These are phyloP conservation scores for Synergus umbraculus DNA, from an alignment of 2,888 invertebrate species.

Conservation along the genomic window DNA sequence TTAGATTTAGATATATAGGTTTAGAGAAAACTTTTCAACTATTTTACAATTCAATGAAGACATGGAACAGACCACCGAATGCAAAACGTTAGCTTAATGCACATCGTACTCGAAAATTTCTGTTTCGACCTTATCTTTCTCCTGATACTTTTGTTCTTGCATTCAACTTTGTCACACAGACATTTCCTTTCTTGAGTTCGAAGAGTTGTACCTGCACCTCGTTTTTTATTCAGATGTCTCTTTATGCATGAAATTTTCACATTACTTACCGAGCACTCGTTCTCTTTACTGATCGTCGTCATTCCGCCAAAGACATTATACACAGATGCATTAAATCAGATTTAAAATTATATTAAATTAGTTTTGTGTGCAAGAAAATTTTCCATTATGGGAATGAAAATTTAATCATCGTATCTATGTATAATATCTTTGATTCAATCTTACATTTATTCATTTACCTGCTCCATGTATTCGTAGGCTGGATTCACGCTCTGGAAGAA, in stretches of 20 bases:
- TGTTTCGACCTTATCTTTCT: not conserved
- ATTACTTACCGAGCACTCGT: constrained; percentile 52
- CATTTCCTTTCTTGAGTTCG: not conserved
- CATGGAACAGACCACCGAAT: constrained; percentile 15
- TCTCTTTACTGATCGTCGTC: constrained; percentile 31
- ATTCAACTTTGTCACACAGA: constrained; percentile 24
- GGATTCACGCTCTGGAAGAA: constrained; percentile 25
- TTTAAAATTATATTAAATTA: no score
- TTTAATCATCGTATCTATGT: not conserved
- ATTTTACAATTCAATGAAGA: not conserved
- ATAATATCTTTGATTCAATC: constrained; percentile 14
- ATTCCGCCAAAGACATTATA: constrained; percentile 1
- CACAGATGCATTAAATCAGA: not conserved
- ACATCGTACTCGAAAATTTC: constrained; percentile 12
- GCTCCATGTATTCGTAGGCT: constrained; percentile 42
- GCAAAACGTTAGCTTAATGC: constrained; percentile 26
- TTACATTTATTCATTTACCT: constrained; percentile 18
- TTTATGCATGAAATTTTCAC: constrained; percentile 56
- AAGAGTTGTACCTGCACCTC: constrained; percentile 33
- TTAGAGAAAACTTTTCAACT: not conserved
- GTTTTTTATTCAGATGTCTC: constrained; percentile 42
- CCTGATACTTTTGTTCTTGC: constrained; percentile 30
- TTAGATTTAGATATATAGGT: constrained; percentile 8
- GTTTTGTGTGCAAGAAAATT: not conserved
- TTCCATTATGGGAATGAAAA: no score